Evolutionary conservation across 2,113 vertebrate species (phyloP), one percentile per base, ranked within the genome.

Genomic region (Anas platyrhynchos): DNA sequence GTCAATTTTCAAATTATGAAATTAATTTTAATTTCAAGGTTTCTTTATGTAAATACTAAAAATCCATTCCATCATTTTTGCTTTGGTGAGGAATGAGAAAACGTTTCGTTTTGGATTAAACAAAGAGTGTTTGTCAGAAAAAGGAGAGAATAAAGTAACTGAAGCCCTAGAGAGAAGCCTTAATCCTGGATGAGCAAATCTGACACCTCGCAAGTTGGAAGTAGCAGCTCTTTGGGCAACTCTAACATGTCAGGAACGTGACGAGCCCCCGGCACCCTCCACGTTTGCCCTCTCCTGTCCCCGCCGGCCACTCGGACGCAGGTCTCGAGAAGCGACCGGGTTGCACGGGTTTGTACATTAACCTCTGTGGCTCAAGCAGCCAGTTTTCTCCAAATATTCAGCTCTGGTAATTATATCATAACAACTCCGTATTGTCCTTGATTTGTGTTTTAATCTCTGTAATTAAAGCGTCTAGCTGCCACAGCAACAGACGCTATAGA

Each of bases 381-480:
- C 90, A 75, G 75, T 62, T 86, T 84, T 54, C 90, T 54, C 80
- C 79, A 96, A 91, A 94, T 80, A 94, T 43, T 93, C 84, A 41
- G 85, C 94, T 92, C 63, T 11, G 5, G 41, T 90, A 97, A 97
- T 97, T 95, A 94, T 83, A 76, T 89, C 91, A 56, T 83, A 95
- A 94, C 41, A 8, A 65, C 91, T 91, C 88, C 43, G 94, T 94
- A 96, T 96, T 95, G 93, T 96, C 82, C 87, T 91, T 94, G 95
- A 96, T 97, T 97, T 94, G 93, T 87, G 88, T 93, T 96, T 97
- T 96, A 97, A 97, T 97, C 83, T 96, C 84, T 13, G 32, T 96
- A 97, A 97, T 97, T 97, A 97, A 96, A 96, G 91, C 13, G 89
- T 91, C 96, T 96, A 92, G 96, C 91, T 96, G 94, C 94, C 77